Conservation (phyloP, 2,888 invertebrate species). For the Oxytorus armatus region DNA sequence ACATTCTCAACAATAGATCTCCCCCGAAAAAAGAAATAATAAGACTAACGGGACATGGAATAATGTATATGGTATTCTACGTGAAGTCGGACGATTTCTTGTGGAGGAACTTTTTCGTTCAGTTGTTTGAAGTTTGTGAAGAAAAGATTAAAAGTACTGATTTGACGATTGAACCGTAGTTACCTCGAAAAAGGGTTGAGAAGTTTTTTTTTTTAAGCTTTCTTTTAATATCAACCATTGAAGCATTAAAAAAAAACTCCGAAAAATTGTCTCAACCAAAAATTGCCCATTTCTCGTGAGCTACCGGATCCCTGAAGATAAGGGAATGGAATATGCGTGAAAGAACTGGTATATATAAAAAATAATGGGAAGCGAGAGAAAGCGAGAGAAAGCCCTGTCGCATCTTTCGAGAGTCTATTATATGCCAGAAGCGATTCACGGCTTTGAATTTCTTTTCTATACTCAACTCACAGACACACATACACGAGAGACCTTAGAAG, state of each 20-base stretch:
- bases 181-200: too few relatives aligned
- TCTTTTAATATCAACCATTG: neutral
- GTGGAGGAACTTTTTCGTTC: too few relatives aligned
- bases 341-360: conserved; percentile 43
- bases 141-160: too few relatives aligned
- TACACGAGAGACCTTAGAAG: neutral
- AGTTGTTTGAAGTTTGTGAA: too few relatives aligned
- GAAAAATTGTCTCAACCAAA: neutral
- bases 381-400: conserved; percentile 12
- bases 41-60: too few relatives aligned
- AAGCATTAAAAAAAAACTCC: neutral
- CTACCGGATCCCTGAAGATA: neutral
- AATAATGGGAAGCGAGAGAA: conserved; percentile 53
- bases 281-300: neutral
- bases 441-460: conserved; percentile 61
- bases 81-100: too few relatives aligned
- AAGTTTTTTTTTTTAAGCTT: neutral
- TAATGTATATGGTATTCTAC: too few relatives aligned
- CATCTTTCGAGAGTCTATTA: conserved; percentile 53
- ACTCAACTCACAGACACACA: conserved; percentile 5
- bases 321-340: conserved; percentile 4
- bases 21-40: too few relatives aligned
- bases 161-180: too few relatives aligned
- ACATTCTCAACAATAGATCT: too few relatives aligned
- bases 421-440: conserved; percentile 47